Evolutionary conservation across 1,140 invertebrate species (phyloP), one percentile per base, ranked within the genome.

Genomic region (Drosophila melanica): DNA sequence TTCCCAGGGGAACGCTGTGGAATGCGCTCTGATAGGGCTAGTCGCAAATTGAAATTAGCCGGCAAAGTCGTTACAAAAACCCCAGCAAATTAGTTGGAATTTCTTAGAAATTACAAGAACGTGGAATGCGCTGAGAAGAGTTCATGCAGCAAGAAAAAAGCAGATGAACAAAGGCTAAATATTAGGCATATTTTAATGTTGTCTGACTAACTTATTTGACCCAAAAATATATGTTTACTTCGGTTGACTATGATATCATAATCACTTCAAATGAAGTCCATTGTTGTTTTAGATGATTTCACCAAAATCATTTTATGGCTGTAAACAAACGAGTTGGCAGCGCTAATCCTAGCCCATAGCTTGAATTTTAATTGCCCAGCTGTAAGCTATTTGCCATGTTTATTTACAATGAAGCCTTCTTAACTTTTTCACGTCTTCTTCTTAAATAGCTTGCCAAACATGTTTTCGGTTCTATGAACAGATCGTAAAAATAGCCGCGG

Each of bases 31-130:
- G 53, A 60, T 68, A 60, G 51, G 35, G 39, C 35, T 76, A 42
- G 41, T 63, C 50, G 50, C 54, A 81, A 81, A 86, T 81, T 86
- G 35, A 70, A 81, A 85, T 77, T 73, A 58, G 1, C 54, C 41
- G 16, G 51, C 20, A 35, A 65, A 53, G 39, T 53, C 41, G 20
- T 33, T 48, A 37, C 30, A 53, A 53, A 35, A 37, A 1, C 23
- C 0, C 1, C 33, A 1, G 33, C 33, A 9, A 35, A 35, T 35
- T 35, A 9, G 33, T 47, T 33, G 50, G 48, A 12, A 48, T 50
- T 58, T 41, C 64, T 39, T 12, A 44, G 20, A 67, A 72, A 66
- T 71, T 65, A 16, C 37, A 20, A 12, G 45, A 35, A 35, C 30
- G 4, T 18, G 51, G 44, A 71, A 76, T 77, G 48, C 16, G 53